Conservation (phyloP, 1,140 invertebrate genomes). For the Homarus americanus region DNA sequence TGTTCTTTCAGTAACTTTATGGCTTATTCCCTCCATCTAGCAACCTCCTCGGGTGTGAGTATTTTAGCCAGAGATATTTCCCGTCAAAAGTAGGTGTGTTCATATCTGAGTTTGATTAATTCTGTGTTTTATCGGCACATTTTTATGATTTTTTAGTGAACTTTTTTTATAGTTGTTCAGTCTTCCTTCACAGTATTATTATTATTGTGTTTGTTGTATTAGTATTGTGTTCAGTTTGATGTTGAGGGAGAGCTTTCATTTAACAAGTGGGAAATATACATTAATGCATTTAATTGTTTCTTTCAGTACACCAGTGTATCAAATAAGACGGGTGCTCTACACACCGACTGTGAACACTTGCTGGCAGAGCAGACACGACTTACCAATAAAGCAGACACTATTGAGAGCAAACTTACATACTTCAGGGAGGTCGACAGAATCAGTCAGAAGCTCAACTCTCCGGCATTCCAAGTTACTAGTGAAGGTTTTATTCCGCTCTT, state of each 20-base stretch:
- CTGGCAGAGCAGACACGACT: constrained; percentile 83
- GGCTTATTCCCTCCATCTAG: no score
- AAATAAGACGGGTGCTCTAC: constrained; percentile 70
- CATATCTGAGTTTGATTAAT: no score
- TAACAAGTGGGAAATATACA: neutral
- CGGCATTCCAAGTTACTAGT: constrained; percentile 88
- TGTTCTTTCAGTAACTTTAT: no score
- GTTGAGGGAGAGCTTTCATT: neutral
- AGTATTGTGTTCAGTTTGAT: no score
- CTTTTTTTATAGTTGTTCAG: no score
- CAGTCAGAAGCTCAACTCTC: constrained; percentile 87
- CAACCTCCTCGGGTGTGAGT: no score
- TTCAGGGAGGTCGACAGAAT: constrained; percentile 92
- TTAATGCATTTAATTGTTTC: neutral
- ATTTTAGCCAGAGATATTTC: no score
- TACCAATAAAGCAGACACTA: constrained; percentile 87
- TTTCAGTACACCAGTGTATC: constrained; percentile 74
- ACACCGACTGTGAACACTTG: constrained; percentile 73
- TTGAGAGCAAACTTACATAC: constrained; percentile 89
- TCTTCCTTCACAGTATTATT: neutral
- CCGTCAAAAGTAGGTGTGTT: no score
- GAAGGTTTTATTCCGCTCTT: constrained; percentile 90
- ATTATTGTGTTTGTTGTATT: no score
- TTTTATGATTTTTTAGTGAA: no score
- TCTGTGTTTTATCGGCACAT: no score